A percentile compares a stretch with the other conserved stretches of the same genome.
Evolutionary conservation across 2,797 vertebrate genomes (phyloP).

Genomic region (Peromyscus melanophrys): DNA sequence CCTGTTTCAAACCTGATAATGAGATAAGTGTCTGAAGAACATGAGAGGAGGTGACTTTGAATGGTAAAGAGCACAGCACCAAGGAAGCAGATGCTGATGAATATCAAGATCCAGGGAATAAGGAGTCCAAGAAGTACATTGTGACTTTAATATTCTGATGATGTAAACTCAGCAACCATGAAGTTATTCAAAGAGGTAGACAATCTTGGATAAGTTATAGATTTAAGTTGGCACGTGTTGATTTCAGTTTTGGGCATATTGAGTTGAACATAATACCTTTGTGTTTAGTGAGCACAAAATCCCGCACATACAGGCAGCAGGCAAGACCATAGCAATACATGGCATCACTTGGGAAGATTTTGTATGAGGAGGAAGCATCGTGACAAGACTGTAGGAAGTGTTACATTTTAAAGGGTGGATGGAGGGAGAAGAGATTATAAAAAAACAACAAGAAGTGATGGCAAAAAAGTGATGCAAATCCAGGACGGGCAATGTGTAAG

Average conservation of each 20-base stretch:
- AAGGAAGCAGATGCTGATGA: neutral
- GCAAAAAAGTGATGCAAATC: neutral
- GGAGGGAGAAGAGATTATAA: neutral
- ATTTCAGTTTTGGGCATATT: neutral
- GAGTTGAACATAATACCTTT: neutral
- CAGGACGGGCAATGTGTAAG: neutral
- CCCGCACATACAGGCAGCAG: neutral
- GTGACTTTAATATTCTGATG: too few relatives aligned
- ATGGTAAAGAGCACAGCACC: neutral
- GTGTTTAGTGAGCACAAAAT: too few relatives aligned
- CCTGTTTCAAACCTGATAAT: neutral
- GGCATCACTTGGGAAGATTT: neutral
- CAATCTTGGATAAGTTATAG: neutral
- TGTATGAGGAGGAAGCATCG: neutral
- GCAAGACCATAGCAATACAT: neutral
- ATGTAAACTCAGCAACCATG: too few relatives aligned
- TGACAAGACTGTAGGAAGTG: neutral
- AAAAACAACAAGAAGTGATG: neutral
- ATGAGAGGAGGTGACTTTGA: neutral
- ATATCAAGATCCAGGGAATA: too few relatives aligned
- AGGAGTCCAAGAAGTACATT: too few relatives aligned
- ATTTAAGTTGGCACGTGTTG: neutral
- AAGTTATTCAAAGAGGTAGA: neutral
- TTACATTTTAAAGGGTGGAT: neutral
- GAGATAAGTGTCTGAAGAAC: neutral